A percentile compares a stretch with the other conserved stretches of the same genome.
Evolutionary conservation across 2,888 invertebrate genomes (phyloP).

Genomic region (Baccha elongata): DNA sequence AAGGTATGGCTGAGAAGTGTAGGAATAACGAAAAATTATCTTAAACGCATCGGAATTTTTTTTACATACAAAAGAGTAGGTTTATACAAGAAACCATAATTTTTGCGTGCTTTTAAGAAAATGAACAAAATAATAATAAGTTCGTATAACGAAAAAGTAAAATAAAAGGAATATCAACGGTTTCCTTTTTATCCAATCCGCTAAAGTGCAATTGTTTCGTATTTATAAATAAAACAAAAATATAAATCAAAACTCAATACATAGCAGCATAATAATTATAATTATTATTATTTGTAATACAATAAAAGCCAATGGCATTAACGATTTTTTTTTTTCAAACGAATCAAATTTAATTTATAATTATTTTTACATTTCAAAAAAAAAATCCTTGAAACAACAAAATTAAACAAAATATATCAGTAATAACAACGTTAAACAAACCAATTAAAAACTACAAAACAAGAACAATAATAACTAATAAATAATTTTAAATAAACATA

Average conservation of each 20-base stretch:
- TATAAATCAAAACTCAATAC: slow-evolving; percentile 8
- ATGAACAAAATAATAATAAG: slow-evolving; percentile 32
- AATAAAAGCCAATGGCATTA: slow-evolving; percentile 1
- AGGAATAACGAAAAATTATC: background rate
- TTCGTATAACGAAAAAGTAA: slow-evolving; percentile 31
- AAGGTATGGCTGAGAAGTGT: slow-evolving; percentile 13
- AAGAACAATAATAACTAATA: slow-evolving; percentile 64
- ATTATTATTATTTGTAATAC: slow-evolving; percentile 1
- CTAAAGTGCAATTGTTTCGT: slow-evolving; percentile 66
- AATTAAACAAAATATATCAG: background rate
- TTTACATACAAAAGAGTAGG: slow-evolving; percentile 38
- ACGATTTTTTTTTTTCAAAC: slow-evolving; percentile 22
- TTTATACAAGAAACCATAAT: slow-evolving; percentile 42
- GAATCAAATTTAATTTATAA: slow-evolving; percentile 41
- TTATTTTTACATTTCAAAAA: slow-evolving; percentile 34
- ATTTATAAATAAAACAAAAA: slow-evolving; percentile 24
- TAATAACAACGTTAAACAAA: slow-evolving; percentile 40
- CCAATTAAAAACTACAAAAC: slow-evolving; percentile 17
- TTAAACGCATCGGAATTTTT: slow-evolving; percentile 47
- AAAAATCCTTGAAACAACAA: slow-evolving; percentile 18
- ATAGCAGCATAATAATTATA: background rate
- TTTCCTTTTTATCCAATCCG: slow-evolving; percentile 50
- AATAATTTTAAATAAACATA: slow-evolving; percentile 48
- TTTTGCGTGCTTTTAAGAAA: slow-evolving; percentile 47
- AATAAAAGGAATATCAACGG: slow-evolving; percentile 36